Conservation (phyloP, 2,888 invertebrate genomes). For the Sarcophaga subvicina region DNA sequence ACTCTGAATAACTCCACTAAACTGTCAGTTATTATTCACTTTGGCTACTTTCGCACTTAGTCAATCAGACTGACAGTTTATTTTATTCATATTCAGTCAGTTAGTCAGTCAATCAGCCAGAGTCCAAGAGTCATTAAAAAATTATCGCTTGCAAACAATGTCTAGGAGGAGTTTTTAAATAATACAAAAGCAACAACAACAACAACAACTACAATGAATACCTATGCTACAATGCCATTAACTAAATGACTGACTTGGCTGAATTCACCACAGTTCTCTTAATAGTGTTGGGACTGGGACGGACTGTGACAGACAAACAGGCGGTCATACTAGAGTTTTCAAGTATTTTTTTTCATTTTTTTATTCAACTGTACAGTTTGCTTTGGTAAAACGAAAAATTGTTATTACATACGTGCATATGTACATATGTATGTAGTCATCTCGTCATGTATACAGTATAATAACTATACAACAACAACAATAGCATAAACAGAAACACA, state of each 20-base stretch:
- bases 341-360: too few species aligned
- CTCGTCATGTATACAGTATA: background rate
- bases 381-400: too few species aligned
- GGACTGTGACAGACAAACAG: too few species aligned
- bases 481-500: background rate
- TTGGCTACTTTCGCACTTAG: slow-evolving; percentile 13
- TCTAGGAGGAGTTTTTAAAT: slow-evolving; percentile 45
- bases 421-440: background rate
- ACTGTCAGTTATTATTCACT: slow-evolving; percentile 19
- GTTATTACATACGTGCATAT: too few species aligned
- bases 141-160: background rate
- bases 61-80: slow-evolving; percentile 17
- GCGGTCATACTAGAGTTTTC: too few species aligned
- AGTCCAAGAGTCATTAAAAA: slow-evolving; percentile 1
- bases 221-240: slow-evolving; percentile 12
- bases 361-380: too few species aligned
- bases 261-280: too few species aligned
- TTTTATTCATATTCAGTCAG: slow-evolving; percentile 36
- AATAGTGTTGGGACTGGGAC: too few species aligned
- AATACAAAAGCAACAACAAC: slow-evolving; percentile 27
- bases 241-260: slow-evolving; percentile 28
- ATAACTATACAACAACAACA: background rate
- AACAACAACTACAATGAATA: background rate
- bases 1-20: background rate
- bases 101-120: slow-evolving; percentile 36